Conservation (phyloP, 2,113 vertebrate genomes). For the Okapia johnstoni region DNA sequence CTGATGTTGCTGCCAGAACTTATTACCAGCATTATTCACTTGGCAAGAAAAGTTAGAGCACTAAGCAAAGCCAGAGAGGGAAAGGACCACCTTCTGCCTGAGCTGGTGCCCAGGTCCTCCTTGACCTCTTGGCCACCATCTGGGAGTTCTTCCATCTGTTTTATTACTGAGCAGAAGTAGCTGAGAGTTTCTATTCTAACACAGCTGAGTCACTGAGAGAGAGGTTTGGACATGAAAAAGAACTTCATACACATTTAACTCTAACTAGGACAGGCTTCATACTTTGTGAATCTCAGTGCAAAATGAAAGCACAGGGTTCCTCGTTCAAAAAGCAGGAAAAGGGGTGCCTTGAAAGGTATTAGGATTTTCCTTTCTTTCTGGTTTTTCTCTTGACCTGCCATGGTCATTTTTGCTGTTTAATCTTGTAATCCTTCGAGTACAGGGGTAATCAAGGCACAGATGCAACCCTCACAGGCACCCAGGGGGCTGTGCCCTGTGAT, state of each 20-base stretch:
- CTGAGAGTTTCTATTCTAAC: background rate
- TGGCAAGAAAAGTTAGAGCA: background rate
- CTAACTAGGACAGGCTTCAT: background rate
- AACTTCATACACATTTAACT: background rate
- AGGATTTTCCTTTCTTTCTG: background rate
- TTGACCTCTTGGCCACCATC: background rate
- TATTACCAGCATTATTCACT: background rate
- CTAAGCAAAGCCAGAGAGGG: background rate
- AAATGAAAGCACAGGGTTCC: background rate
- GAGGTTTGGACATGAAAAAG: background rate
- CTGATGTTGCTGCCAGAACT: background rate
- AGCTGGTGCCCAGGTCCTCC: background rate
- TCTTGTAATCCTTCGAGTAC: background rate
- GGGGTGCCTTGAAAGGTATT: background rate
- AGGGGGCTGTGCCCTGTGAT: background rate
- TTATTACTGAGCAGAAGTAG: background rate
- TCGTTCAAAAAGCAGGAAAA: background rate
- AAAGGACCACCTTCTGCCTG: background rate
- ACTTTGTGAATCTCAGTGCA: background rate
- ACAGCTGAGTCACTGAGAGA: background rate
- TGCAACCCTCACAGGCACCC: background rate
- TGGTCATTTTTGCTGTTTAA: background rate
- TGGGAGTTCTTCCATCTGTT: background rate
- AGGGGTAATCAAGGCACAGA: background rate
- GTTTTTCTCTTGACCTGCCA: background rate